Percentiles rank a stretch among this genome's conserved stretches.
These are phyloP conservation scores for Sternarchorhynchus goeldii DNA, from an alignment of 2,797 vertebrate species.

Conservation along the genomic window DNA sequence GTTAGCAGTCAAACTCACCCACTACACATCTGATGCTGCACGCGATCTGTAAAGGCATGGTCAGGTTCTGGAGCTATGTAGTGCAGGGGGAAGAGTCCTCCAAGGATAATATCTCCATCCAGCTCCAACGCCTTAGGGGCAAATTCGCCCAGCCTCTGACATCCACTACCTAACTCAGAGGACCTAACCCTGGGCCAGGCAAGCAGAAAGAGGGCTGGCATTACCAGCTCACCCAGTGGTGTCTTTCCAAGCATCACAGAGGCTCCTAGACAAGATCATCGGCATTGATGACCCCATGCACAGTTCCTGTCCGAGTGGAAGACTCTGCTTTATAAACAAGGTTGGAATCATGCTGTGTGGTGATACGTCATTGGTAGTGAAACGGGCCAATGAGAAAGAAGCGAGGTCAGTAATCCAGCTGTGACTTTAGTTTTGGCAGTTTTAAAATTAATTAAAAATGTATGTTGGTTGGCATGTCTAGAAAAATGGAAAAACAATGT, in stretches of 20 bases:
- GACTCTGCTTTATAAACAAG: conserved; percentile 30
- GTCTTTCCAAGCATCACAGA: conserved; percentile 37
- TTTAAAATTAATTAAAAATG: too few relatives aligned
- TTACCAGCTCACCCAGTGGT: conserved; percentile 32
- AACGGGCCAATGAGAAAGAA: conserved; percentile 42
- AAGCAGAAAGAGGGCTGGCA: conserved; percentile 19
- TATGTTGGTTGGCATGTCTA: too few relatives aligned
- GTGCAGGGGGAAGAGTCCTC: conserved; percentile 76
- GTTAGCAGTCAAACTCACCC: conserved; percentile 64
- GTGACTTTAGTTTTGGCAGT: not conserved
- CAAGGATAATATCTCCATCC: conserved; percentile 71
- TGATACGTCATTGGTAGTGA: conserved; percentile 9
- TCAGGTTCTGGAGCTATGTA: conserved; percentile 59
- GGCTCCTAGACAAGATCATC: conserved; percentile 31
- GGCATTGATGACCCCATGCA: conserved; percentile 3
- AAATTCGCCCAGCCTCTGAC: conserved; percentile 58
- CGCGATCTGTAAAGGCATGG: conserved; percentile 62
- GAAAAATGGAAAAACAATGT: too few relatives aligned
- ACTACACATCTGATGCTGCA: conserved; percentile 62
- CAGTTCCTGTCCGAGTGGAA: not conserved
- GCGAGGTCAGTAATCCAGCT: not conserved
- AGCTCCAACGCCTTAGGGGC: conserved; percentile 58
- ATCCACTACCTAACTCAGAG: conserved; percentile 41
- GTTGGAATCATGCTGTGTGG: not conserved
- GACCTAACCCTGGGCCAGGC: conserved; percentile 9